These are phyloP conservation scores for Ostrea edulis DNA, from an alignment of 1,140 invertebrate genomes.

Conservation along the genomic window DNA sequence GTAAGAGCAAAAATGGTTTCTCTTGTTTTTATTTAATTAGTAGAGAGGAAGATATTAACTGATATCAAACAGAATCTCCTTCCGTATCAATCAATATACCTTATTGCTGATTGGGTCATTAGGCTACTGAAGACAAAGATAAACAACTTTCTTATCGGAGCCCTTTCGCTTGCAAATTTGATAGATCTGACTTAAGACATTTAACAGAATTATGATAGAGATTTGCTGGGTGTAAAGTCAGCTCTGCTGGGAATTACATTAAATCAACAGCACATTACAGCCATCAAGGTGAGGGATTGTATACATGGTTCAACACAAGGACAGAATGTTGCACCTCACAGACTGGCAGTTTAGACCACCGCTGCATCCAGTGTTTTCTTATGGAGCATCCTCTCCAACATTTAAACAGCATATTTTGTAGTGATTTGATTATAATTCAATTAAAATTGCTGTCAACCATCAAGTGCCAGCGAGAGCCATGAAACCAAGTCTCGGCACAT, in stretches of 20 bases:
- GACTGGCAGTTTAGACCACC: neutral
- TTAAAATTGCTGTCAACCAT: constrained; percentile 35
- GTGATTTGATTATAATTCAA: constrained; percentile 38
- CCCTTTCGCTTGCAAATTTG: constrained; percentile 15
- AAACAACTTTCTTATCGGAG: neutral
- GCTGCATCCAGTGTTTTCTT: neutral
- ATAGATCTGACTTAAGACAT: constrained; percentile 33
- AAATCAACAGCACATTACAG: constrained; percentile 21
- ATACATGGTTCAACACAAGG: constrained; percentile 31
- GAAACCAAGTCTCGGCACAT: constrained; percentile 11
- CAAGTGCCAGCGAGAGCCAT: constrained; percentile 8
- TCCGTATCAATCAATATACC: constrained; percentile 22
- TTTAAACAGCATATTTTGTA: constrained; percentile 6
- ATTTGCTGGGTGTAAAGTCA: constrained; percentile 9
- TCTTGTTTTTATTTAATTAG: constrained; percentile 38
- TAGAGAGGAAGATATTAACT: constrained; percentile 10
- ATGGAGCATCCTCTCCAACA: neutral
- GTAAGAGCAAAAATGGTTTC: neutral
- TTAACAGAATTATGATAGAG: constrained; percentile 35
- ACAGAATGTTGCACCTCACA: neutral
- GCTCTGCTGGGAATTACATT: constrained; percentile 34
- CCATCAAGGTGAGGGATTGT: neutral
- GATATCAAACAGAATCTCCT: constrained; percentile 10
- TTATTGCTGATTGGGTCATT: neutral
- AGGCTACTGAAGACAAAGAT: constrained; percentile 28